Evolutionary conservation across 1,140 invertebrate species (phyloP), one percentile per base, ranked within the genome.

Genomic region (Neelides sp.): DNA sequence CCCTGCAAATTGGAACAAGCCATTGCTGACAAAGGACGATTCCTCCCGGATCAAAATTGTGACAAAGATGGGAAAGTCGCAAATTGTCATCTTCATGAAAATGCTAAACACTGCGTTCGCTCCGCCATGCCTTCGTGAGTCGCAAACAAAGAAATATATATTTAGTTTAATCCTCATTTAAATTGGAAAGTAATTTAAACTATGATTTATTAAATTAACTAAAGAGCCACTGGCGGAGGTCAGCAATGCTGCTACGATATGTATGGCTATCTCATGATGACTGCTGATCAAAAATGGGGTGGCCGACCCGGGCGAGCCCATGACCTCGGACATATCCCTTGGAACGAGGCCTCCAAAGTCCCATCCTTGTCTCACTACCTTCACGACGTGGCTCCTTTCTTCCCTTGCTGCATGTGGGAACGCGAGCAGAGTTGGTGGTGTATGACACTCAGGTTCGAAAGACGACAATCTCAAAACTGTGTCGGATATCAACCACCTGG

Each of bases 171-270:
- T n/a, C n/a, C n/a, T n/a, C n/a, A n/a, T n/a, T n/a, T n/a, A n/a
- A n/a, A n/a, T n/a, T n/a, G n/a, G n/a, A n/a, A n/a, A n/a, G n/a
- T n/a, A n/a, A n/a, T n/a, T n/a, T n/a, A n/a, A n/a, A n/a, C n/a
- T n/a, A n/a, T n/a, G n/a, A n/a, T n/a, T n/a, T n/a, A n/a, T n/a
- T n/a, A n/a, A n/a, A n/a, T n/a, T n/a, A n/a, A n/a, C 19, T 39
- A 17, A 26, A 88, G 86, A 55, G 66, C 78, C 39, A 83, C 89
- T 62, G 92, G 91, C 39, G 83, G 89, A 1, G 92, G 92, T 47
- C 93, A 97, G 64, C 90, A 95, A 64, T 97, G 93, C 61, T 98
- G 93, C 62, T 98, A 97, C 64, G 88, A 94, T 64, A 84, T 83
- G 63, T 83, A 91, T 59, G 78, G 80, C 2, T 88, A 80, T 66